A percentile compares a stretch with the other conserved stretches of the same genome.
Evolutionary conservation across 2,888 invertebrate genomes (phyloP).

Genomic region (Nomada lathburiana): DNA sequence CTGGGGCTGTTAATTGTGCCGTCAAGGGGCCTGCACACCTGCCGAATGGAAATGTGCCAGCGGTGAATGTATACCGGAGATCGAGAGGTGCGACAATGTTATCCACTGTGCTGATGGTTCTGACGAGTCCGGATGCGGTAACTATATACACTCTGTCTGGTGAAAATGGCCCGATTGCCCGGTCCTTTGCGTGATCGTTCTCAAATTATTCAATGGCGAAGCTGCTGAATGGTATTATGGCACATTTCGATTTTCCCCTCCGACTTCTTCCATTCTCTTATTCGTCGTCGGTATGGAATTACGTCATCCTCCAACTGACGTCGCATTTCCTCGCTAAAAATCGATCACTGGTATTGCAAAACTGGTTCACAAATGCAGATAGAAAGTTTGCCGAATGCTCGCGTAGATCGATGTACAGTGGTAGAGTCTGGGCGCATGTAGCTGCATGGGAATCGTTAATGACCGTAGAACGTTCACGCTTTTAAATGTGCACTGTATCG

Average conservation of each 20-base stretch:
- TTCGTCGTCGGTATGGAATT: background rate
- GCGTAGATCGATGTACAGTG: background rate
- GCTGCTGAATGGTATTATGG: background rate
- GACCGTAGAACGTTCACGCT: background rate
- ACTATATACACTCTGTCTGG: slow-evolving; percentile 63
- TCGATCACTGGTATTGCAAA: background rate
- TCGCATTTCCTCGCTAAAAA: slow-evolving; percentile 47
- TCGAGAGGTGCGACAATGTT: slow-evolving; percentile 86
- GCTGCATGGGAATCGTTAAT: slow-evolving; percentile 15
- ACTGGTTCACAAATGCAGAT: background rate
- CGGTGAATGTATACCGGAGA: slow-evolving; percentile 87
- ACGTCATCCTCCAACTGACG: background rate
- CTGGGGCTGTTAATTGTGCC: slow-evolving; percentile 66
- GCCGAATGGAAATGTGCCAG: slow-evolving; percentile 85
- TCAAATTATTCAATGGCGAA: background rate
- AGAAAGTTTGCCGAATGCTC: background rate
- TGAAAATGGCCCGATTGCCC: slow-evolving; percentile 50
- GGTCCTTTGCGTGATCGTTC: background rate
- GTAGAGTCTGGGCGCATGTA: background rate
- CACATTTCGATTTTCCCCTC: background rate
- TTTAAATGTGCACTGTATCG: background rate
- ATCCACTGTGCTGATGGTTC: slow-evolving; percentile 85
- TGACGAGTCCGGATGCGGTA: slow-evolving; percentile 85
- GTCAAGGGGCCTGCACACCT: slow-evolving; percentile 77
- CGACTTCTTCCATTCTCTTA: background rate